Conservation (phyloP, 2,888 invertebrate species). For the Polylopha cassiicola region DNA sequence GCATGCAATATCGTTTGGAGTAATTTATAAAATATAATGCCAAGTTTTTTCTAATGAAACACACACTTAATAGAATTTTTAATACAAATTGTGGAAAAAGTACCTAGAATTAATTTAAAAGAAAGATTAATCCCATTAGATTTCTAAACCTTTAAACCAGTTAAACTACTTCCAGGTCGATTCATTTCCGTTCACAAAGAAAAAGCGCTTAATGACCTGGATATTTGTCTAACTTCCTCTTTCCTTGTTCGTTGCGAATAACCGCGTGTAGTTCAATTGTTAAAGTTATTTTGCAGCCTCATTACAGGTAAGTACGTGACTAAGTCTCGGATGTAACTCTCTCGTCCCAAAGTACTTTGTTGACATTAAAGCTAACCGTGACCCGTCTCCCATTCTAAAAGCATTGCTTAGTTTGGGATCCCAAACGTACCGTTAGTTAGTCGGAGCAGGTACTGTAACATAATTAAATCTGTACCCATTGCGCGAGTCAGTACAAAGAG, state of each 20-base stretch:
- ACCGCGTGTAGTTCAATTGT: conserved; percentile 10
- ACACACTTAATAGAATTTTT: too few relatives aligned
- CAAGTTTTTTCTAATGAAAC: too few relatives aligned
- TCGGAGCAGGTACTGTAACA: conserved; percentile 11
- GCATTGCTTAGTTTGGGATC: conserved; percentile 17
- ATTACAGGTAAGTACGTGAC: conserved; percentile 18
- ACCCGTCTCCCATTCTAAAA: conserved; percentile 16
- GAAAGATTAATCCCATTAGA: conserved; percentile 24
- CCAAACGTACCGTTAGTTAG: conserved; percentile 15
- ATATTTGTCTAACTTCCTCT: conserved; percentile 17
- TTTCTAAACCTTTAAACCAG: not conserved
- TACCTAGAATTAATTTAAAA: conserved; percentile 13
- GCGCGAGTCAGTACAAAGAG: not conserved
- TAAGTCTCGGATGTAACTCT: too few relatives aligned
- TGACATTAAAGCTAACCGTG: conserved; percentile 16
- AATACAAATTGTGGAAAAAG: too few relatives aligned
- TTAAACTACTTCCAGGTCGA: conserved; percentile 5
- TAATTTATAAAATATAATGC: too few relatives aligned
- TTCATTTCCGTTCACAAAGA: conserved; percentile 8
- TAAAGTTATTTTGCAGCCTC: conserved; percentile 14
- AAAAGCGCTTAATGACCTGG: conserved; percentile 9
- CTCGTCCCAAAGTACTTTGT: conserved; percentile 15
- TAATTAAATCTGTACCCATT: conserved; percentile 16
- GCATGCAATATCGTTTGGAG: too few relatives aligned
- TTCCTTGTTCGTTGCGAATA: conserved; percentile 1